Conservation (phyloP, 2,113 vertebrate species). For the Ptychochromis oligacanthus region DNA sequence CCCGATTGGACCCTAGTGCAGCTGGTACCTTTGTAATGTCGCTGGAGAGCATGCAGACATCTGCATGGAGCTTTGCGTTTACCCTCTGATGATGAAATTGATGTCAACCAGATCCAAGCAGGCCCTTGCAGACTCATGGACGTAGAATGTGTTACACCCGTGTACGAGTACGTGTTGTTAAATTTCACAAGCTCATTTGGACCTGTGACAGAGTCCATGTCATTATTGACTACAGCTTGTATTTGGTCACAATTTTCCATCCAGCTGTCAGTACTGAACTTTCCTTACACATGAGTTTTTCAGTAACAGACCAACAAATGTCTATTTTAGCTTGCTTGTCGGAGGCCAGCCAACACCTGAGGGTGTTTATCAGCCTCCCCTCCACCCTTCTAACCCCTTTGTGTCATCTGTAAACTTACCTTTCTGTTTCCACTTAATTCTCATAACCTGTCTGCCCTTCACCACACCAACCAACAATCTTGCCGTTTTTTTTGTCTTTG, state of each 20-base stretch:
- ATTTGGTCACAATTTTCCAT: background rate
- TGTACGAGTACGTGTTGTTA: background rate
- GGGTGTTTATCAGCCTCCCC: slow-evolving; percentile 31
- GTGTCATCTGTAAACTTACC: slow-evolving; percentile 22
- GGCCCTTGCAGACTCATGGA: rapidly evolving
- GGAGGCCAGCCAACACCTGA: slow-evolving; percentile 35
- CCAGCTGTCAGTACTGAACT: background rate
- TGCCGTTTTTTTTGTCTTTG: background rate
- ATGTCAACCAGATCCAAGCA: background rate
- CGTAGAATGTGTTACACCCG: background rate
- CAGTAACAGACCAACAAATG: no score
- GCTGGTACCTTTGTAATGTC: background rate
- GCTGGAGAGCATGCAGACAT: background rate
- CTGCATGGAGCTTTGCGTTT: background rate
- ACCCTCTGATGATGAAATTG: background rate
- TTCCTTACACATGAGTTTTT: slow-evolving; percentile 10
- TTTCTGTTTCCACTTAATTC: background rate
- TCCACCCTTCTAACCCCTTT: slow-evolving; percentile 17
- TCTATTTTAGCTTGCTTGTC: slow-evolving; percentile 1
- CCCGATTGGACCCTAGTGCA: no score
- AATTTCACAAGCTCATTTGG: background rate
- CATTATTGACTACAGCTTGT: background rate
- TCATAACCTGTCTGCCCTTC: background rate
- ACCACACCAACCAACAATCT: background rate
- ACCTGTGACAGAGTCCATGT: background rate